phyloP scores from a whole-genome alignment of 2,113 vertebrate species.

The Pelodiscus sinensis region DNA sequence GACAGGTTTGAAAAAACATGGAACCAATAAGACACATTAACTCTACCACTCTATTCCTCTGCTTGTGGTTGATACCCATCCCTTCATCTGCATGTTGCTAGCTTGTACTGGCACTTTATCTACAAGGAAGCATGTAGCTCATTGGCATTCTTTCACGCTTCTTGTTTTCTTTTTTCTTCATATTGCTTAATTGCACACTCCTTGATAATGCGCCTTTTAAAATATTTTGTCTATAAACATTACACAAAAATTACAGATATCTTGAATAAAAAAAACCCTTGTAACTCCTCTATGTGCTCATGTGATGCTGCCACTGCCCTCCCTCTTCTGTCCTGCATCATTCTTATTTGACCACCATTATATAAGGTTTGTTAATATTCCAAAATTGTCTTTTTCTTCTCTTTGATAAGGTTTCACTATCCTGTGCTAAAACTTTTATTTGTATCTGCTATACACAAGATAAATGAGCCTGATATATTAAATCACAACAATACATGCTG shows the following conservation, averaged over 20 bases:
- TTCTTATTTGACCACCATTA: background rate
- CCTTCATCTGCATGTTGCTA: background rate
- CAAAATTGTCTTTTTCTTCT: background rate
- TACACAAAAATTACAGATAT: background rate
- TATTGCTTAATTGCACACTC: background rate
- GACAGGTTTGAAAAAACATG: background rate
- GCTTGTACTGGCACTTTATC: background rate
- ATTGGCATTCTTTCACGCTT: background rate
- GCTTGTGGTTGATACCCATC: background rate
- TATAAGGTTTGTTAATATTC: background rate
- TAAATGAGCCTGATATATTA: background rate
- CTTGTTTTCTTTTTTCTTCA: background rate
- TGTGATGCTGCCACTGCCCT: background rate
- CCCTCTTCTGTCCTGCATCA: background rate
- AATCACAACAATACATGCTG: background rate
- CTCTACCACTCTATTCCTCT: background rate
- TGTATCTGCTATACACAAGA: background rate
- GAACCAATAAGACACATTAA: background rate
- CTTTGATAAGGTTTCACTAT: background rate
- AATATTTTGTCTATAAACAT: background rate
- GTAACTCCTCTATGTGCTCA: background rate
- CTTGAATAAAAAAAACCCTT: background rate
- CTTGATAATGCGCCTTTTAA: background rate
- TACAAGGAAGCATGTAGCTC: background rate
- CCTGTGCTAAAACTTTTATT: background rate